Evolutionary conservation across 2,113 vertebrate species (phyloP).

Genomic region (Sander vitreus): DNA sequence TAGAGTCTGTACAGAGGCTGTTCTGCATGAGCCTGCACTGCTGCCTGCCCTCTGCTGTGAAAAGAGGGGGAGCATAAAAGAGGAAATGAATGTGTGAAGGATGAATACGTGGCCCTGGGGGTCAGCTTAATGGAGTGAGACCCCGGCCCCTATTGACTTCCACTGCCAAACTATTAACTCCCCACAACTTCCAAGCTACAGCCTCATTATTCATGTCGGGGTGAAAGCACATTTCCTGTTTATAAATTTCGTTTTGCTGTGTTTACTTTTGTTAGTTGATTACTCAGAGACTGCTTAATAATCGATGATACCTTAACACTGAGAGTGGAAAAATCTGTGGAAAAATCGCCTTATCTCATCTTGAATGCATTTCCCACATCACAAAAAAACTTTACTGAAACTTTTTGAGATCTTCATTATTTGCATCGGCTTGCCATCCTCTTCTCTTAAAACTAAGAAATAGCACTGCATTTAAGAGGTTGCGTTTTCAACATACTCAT

Average conservation of each 20-base stretch:
- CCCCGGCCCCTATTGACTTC: slow-evolving; percentile 96
- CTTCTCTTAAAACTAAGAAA: no score
- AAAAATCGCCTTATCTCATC: not conserved
- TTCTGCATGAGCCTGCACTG: slow-evolving; percentile 86
- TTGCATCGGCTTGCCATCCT: no score
- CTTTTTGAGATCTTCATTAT: no score
- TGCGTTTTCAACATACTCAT: no score
- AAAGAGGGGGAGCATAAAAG: slow-evolving; percentile 95
- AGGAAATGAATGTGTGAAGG: slow-evolving; percentile 97
- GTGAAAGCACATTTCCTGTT: slow-evolving; percentile 59
- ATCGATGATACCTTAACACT: not conserved
- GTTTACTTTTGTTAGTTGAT: slow-evolving; percentile 29
- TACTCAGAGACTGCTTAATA: not conserved
- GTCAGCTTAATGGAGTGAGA: slow-evolving; percentile 99
- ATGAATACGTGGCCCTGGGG: slow-evolving; percentile 97
- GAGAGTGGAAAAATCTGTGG: not conserved
- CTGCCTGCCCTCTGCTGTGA: slow-evolving; percentile 91
- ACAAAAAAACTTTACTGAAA: no score
- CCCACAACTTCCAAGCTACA: slow-evolving; percentile 90
- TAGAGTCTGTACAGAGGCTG: slow-evolving; percentile 92
- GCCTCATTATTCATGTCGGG: slow-evolving; percentile 94
- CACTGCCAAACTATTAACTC: slow-evolving; percentile 98
- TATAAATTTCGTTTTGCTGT: slow-evolving; percentile 44
- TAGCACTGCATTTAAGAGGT: no score
- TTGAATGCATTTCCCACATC: no score